These are phyloP conservation scores for Sebastes vulpes DNA, from an alignment of 2,797 vertebrate genomes.

Conservation along the genomic window DNA sequence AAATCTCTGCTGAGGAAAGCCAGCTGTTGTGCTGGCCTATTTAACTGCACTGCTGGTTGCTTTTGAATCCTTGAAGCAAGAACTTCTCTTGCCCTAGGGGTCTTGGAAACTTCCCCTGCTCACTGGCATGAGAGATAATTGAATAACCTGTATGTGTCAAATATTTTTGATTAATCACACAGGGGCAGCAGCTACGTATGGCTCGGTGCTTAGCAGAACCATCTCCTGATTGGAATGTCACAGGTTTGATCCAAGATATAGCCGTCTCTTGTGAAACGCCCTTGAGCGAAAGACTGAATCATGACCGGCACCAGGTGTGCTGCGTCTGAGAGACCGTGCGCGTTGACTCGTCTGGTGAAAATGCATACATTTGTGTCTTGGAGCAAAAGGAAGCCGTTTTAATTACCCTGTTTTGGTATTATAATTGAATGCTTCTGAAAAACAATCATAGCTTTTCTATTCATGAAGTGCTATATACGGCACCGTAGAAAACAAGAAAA, in stretches of 20 bases:
- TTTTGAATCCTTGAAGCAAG: slow-evolving; percentile 52
- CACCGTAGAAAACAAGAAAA: not conserved
- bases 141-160: slow-evolving; percentile 57
- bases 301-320: slow-evolving; percentile 10
- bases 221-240: slow-evolving; percentile 54
- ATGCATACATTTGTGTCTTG: slow-evolving; percentile 25
- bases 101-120: slow-evolving; percentile 29
- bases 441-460: not conserved
- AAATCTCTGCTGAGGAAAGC: slow-evolving; percentile 46
- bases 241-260: slow-evolving; percentile 53
- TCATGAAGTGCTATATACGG: not conserved
- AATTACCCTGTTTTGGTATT: slow-evolving; percentile 26
- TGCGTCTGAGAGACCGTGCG: not conserved
- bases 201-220: slow-evolving; percentile 34
- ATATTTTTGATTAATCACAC: slow-evolving; percentile 67
- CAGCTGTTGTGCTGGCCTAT: slow-evolving; percentile 68
- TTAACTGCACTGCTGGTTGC: slow-evolving; percentile 47
- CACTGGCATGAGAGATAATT: slow-evolving; percentile 45
- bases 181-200: slow-evolving; percentile 31
- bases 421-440: slow-evolving; percentile 15
- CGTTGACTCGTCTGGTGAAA: not conserved
- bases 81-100: slow-evolving; percentile 35
- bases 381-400: slow-evolving; percentile 10
- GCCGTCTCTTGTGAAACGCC: slow-evolving; percentile 36
- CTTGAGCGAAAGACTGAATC: slow-evolving; percentile 44